Percentiles rank a stretch among this genome's conserved stretches.
These are phyloP conservation scores for Sarcophaga peregrina DNA, from an alignment of 1,140 invertebrate genomes.

Conservation along the genomic window DNA sequence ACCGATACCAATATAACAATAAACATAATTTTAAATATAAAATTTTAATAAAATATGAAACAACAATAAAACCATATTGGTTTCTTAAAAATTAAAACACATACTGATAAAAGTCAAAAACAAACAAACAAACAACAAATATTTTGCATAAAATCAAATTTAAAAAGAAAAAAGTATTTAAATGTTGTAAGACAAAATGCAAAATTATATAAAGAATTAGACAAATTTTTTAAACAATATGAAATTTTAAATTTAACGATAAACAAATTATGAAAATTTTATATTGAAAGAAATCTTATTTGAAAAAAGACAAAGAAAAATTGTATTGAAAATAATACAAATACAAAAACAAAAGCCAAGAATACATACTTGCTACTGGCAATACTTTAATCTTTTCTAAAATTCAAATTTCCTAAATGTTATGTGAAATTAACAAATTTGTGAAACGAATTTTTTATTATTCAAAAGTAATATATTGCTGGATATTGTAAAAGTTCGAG, in stretches of 20 bases:
- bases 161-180: not conserved
- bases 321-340: not conserved
- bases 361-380: too few species aligned
- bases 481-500: too few species aligned
- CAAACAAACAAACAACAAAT: not conserved
- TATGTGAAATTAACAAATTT: too few species aligned
- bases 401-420: too few species aligned
- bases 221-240: conserved; percentile 22
- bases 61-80: conserved; percentile 27
- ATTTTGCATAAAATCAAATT: conserved; percentile 34
- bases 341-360: not conserved
- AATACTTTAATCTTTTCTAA: too few species aligned
- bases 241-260: not conserved
- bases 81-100: not conserved
- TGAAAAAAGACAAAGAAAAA: too few species aligned
- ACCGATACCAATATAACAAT: not conserved
- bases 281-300: conserved; percentile 14
- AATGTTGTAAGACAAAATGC: not conserved
- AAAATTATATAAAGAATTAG: conserved; percentile 30
- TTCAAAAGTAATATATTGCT: too few species aligned
- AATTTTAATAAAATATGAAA: not conserved
- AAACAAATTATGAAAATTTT: not conserved
- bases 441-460: too few species aligned
- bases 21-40: conserved; percentile 48
- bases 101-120: not conserved